Conservation (phyloP, 2,888 invertebrate species). For the Rhagonycha lutea region DNA sequence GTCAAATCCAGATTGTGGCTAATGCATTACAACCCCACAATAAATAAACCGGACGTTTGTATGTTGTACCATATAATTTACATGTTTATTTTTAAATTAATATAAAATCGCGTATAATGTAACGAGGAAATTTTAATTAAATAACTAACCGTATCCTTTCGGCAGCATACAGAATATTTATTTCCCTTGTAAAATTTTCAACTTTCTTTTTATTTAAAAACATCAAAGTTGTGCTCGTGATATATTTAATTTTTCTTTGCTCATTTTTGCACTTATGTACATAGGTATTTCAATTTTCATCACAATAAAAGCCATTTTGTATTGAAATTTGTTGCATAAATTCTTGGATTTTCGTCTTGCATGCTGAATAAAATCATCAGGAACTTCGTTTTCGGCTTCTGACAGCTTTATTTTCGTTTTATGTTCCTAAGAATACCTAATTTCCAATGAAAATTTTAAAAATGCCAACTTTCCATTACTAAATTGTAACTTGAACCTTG, state of each 20-base stretch:
- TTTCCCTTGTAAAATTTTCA: neutral
- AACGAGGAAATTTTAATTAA: neutral
- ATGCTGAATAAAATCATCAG: neutral
- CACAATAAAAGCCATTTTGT: neutral
- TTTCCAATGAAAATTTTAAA: neutral
- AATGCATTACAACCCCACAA: conserved; percentile 35
- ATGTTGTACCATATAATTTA: conserved; percentile 9
- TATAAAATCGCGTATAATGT: neutral
- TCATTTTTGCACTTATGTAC: neutral
- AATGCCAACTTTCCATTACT: neutral
- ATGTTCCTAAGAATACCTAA: neutral
- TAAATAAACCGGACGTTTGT: conserved; percentile 17
- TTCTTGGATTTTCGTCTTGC: neutral
- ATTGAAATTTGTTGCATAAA: neutral
- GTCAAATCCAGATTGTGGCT: conserved; percentile 35
- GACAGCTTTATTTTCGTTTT: neutral
- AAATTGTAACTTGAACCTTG: neutral
- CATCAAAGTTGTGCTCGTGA: neutral
- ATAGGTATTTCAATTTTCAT: neutral
- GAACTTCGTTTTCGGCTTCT: neutral
- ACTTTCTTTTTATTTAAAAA: neutral
- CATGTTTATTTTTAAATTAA: conserved; percentile 11
- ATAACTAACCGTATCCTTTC: neutral
- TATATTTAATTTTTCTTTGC: neutral
- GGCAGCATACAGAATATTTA: neutral